Evolutionary conservation across 2,797 vertebrate species (phyloP), one percentile per base, ranked within the genome.

Genomic region (Buceros bicornis): DNA sequence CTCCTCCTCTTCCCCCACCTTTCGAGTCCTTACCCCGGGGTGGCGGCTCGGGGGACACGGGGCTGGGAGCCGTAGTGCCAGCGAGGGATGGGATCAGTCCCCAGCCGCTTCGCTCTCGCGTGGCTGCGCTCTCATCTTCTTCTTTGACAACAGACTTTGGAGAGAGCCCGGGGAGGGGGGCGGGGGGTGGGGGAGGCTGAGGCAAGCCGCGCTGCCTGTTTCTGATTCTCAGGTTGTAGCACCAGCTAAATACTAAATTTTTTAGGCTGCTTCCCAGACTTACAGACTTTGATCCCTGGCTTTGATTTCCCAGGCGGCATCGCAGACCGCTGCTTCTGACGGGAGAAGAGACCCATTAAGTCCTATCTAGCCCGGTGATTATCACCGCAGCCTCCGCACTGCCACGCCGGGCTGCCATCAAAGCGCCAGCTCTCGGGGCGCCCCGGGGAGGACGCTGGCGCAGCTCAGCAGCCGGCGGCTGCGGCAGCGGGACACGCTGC

Each of bases 241-340:
- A 94, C 92, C 92, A 90, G 79, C 95, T 96, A 95, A 96, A 93
- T 26, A 61, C 89, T 95, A 80, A 94, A 94, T 97, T 94, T 93
- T 94, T 94, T 82, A 96, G 90, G 50, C 82, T 64, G 66, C 80
- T 95, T 92, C 67, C 16, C 90, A 73, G 89, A 31, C 56, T 77
- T 57, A n/a, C 31, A 89, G 96, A 48, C 95, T 96, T 96, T 97
- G 96, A 96, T 96, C 95, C 90, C 73, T 0, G 1, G 74, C 89
- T 97, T 95, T 96, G 92, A 96, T 96, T 96, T 97, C 95, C 92
- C 92, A 67, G 0, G 50, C 0, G 61, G 86, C 91, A 24, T 10
- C 0, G 1, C 79, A 26, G 91, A 61, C 54, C 4, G 1, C 60
- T 43, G 88, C 62, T 61, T 95, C 89, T 89, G 84, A 78, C 2